Evolutionary conservation across 1,140 invertebrate species (phyloP).

Genomic region (Lepidostoma basale): DNA sequence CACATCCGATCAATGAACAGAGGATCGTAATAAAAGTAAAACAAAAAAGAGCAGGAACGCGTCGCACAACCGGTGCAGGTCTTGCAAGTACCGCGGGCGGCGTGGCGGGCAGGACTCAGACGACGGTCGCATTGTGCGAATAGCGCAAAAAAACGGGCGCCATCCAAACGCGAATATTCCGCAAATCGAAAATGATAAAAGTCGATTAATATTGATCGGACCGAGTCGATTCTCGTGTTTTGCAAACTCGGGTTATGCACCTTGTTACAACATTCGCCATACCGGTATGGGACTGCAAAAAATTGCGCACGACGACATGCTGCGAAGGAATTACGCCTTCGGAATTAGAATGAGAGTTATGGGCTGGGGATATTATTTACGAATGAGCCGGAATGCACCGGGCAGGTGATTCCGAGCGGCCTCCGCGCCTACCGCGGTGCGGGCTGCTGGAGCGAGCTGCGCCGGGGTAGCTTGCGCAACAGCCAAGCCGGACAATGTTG

Average conservation of each 20-base stretch:
- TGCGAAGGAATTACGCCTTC: conserved; percentile 31
- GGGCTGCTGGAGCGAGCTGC: too few relatives aligned
- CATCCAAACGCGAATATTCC: conserved; percentile 21
- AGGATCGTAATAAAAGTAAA: conserved; percentile 20
- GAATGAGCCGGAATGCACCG: conserved; percentile 28
- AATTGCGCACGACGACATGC: conserved; percentile 26
- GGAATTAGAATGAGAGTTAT: conserved; percentile 35
- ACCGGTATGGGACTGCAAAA: conserved; percentile 22
- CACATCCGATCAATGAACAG: conserved; percentile 36
- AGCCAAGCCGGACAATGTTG: too few relatives aligned
- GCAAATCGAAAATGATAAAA: conserved; percentile 32
- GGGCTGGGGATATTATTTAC: conserved; percentile 30
- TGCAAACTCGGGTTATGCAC: conserved; percentile 13
- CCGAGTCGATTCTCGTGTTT: conserved; percentile 15
- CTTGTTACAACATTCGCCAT: conserved; percentile 25
- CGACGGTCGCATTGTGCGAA: not conserved
- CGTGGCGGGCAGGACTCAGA: not conserved
- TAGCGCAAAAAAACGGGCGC: conserved; percentile 24
- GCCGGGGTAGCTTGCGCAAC: too few relatives aligned
- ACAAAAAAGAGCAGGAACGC: not conserved
- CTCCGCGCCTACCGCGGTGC: not conserved
- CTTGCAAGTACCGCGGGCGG: not conserved
- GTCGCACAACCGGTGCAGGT: conserved; percentile 11
- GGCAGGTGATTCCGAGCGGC: conserved; percentile 30
- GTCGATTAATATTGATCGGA: conserved; percentile 31